Percentiles rank a stretch among this genome's conserved stretches.
Evolutionary conservation across 2,797 vertebrate species (phyloP).

Genomic region (Aselliscus stoliczkanus): DNA sequence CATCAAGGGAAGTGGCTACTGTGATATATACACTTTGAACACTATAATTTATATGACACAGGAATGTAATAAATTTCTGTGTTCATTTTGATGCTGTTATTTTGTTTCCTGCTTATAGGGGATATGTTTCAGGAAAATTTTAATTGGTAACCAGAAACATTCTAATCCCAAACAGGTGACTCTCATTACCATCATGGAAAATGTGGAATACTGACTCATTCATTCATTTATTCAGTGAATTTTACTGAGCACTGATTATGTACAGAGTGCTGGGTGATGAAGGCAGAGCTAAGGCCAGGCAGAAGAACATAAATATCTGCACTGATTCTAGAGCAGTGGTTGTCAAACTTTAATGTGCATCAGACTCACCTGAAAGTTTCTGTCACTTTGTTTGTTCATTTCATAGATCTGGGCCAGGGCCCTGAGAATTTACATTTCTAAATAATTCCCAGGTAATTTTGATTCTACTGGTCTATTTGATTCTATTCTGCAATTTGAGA

Average conservation of each 20-base stretch:
- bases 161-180: neutral
- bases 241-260: neutral
- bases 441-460: neutral
- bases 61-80: neutral
- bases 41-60: neutral
- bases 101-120: neutral
- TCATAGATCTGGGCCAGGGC: neutral
- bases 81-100: neutral
- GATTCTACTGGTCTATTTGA: neutral
- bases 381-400: neutral
- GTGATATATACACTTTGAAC: neutral
- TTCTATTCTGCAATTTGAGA: neutral
- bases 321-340: neutral
- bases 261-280: neutral
- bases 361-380: neutral
- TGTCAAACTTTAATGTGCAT: neutral
- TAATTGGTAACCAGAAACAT: neutral
- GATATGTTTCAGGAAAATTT: neutral
- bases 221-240: neutral
- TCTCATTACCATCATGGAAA: neutral
- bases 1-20: neutral
- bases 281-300: neutral
- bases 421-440: neutral
- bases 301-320: neutral
- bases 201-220: neutral